A percentile compares a stretch with the other conserved stretches of the same genome.
Evolutionary conservation across 2,888 invertebrate genomes (phyloP).

Genomic region (Piscicola geometra): DNA sequence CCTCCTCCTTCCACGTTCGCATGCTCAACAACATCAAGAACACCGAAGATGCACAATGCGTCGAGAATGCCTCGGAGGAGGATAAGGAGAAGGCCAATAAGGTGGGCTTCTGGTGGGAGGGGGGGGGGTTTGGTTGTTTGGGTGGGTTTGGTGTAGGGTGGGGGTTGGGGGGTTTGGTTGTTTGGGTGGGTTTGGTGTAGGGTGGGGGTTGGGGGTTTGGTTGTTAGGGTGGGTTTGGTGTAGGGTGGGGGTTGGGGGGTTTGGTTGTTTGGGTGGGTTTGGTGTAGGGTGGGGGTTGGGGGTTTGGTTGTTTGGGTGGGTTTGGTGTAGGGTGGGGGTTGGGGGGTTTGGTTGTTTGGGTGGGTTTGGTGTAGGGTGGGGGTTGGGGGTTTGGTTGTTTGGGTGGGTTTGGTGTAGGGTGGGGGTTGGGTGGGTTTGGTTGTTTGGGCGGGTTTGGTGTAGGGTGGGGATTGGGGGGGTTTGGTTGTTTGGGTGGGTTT

Average conservation of each 20-base stretch:
- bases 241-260: not conserved
- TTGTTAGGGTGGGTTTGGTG: not conserved
- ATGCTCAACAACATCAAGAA: constrained; percentile 89
- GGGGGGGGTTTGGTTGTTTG: not conserved
- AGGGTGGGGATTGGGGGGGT: too few relatives aligned
- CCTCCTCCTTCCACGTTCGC: constrained; percentile 90
- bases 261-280: not conserved
- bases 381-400: too few relatives aligned
- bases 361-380: too few relatives aligned
- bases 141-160: not conserved
- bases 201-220: not conserved
- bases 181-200: not conserved
- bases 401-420: not conserved
- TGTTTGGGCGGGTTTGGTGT: too few relatives aligned
- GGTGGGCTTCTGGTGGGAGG: constrained; percentile 62
- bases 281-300: not conserved
- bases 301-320: too few relatives aligned
- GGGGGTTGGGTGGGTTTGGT: not conserved
- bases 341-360: too few relatives aligned
- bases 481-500: too few relatives aligned
- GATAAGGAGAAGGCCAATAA: constrained; percentile 76
- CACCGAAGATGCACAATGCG: constrained; percentile 79
- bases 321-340: not conserved
- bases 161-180: not conserved
- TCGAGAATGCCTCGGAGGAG: constrained; percentile 78